Percentiles rank a stretch among this genome's conserved stretches.
These are phyloP conservation scores for Thunnus albacares DNA, from an alignment of 2,797 vertebrate genomes.

Conservation along the genomic window DNA sequence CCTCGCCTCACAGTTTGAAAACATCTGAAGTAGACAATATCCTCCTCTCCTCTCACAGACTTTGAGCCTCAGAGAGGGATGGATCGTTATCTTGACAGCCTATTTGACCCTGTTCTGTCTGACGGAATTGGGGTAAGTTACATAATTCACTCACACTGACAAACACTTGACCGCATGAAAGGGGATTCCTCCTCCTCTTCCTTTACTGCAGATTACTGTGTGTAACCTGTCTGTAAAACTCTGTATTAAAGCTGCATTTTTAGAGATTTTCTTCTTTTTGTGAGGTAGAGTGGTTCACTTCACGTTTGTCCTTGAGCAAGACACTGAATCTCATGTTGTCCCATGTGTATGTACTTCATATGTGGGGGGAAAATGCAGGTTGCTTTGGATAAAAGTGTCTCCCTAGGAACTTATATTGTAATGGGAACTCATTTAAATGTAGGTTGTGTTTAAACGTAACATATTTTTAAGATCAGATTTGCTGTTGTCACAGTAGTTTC, in stretches of 20 bases:
- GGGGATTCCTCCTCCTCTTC: constrained; percentile 13
- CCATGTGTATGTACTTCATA: no score
- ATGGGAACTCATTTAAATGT: background rate
- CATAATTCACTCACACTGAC: constrained; percentile 48
- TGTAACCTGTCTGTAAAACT: background rate
- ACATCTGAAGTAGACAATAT: no score
- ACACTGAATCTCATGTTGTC: no score
- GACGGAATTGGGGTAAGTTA: constrained; percentile 90
- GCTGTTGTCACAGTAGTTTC: background rate
- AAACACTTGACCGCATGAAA: constrained; percentile 35
- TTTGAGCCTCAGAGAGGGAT: constrained; percentile 89
- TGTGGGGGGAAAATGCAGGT: no score
- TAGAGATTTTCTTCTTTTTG: background rate
- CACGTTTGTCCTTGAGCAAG: background rate
- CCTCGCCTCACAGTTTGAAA: no score
- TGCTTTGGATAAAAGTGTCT: no score
- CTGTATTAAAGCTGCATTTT: background rate
- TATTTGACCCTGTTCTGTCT: constrained; percentile 95
- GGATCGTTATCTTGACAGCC: constrained; percentile 96
- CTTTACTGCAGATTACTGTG: constrained; percentile 13
- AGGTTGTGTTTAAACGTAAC: background rate
- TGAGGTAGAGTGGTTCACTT: background rate
- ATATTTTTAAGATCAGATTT: no score
- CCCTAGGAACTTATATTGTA: no score
- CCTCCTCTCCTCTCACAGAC: constrained; percentile 62